phyloP scores from a whole-genome alignment of 30 jellyfish, hydroid and myxozoan genomes.

The Pelagia noctiluca region DNA sequence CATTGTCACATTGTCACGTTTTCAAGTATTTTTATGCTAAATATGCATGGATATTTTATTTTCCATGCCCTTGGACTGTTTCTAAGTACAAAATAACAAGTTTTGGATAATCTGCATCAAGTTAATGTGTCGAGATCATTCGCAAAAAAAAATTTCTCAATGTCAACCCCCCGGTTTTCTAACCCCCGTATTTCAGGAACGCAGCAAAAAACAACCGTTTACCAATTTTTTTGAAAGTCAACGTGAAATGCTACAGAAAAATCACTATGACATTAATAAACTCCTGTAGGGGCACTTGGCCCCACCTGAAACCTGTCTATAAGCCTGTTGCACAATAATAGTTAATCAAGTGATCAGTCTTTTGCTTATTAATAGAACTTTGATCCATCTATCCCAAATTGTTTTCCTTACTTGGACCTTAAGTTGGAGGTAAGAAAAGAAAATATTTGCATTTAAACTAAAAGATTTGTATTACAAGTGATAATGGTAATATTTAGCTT shows the following conservation, averaged over 20 bases:
- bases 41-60: neutral
- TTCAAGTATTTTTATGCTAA: neutral
- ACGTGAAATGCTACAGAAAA: neutral
- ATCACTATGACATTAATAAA: neutral
- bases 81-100: neutral
- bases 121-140: neutral
- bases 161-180: neutral
- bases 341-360: no score
- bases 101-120: neutral
- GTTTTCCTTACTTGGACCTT: no score
- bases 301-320: neutral
- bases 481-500: no score
- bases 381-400: no score
- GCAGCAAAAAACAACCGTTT: constrained; percentile 2
- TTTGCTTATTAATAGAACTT: no score
- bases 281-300: neutral
- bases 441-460: no score
- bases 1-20: constrained; percentile 2
- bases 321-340: no score
- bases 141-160: neutral
- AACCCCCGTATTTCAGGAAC: constrained; percentile 1
- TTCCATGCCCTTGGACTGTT: neutral
- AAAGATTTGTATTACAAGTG: no score
- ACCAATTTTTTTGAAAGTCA: neutral
- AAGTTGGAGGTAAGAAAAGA: no score